phyloP scores from a whole-genome alignment of 2,113 vertebrate genomes.

The Actinemys pallida region DNA sequence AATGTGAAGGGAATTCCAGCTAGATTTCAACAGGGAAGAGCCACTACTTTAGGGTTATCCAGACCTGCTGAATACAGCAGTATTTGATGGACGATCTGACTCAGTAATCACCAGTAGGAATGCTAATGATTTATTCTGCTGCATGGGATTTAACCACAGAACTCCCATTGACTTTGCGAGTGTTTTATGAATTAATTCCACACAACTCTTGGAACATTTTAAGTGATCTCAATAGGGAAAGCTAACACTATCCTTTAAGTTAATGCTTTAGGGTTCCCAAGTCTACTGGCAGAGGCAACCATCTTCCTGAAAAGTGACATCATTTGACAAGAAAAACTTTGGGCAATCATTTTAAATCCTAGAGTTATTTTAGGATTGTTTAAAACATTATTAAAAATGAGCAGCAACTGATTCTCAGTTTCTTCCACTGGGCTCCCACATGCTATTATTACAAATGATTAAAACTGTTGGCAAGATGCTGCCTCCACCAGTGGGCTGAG shows the following conservation, averaged over 20 bases:
- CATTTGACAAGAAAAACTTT: neutral
- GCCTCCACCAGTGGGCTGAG: neutral
- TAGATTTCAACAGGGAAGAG: neutral
- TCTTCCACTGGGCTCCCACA: constrained; percentile 49
- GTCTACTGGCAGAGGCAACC: neutral
- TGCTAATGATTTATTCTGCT: neutral
- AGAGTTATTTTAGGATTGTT: constrained; percentile 19
- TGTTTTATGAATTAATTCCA: neutral
- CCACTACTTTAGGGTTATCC: neutral
- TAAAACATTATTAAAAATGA: neutral
- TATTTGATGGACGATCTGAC: neutral
- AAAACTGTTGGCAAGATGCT: neutral
- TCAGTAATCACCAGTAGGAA: neutral
- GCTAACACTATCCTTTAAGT: neutral
- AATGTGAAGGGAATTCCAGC: neutral
- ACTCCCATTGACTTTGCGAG: neutral
- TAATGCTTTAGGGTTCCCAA: neutral
- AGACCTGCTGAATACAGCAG: neutral
- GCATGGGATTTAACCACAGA: neutral
- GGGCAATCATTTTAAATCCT: neutral
- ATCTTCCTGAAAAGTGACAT: neutral
- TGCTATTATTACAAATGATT: neutral
- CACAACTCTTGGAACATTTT: neutral
- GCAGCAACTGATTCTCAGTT: constrained; percentile 26
- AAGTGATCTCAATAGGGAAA: neutral